phyloP scores from a whole-genome alignment of 2,113 vertebrate genomes.

The Cisticola juncidis region DNA sequence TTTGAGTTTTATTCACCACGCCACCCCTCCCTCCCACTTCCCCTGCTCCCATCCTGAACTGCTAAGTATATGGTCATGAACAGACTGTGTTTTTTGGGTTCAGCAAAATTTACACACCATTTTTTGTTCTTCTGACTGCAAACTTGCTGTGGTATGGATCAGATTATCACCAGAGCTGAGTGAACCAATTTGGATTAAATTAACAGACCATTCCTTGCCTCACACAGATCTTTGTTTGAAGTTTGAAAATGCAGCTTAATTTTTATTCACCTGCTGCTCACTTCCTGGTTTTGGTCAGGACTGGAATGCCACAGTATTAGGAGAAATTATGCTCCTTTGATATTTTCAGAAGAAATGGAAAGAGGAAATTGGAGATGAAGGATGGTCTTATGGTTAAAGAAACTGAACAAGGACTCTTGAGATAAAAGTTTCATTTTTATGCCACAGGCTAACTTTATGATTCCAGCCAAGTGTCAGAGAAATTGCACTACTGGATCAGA shows the following conservation, averaged over 20 bases:
- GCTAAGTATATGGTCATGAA: not conserved
- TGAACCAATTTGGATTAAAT: slow-evolving; percentile 52
- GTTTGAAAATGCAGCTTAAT: slow-evolving; percentile 51
- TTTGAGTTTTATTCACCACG: not conserved
- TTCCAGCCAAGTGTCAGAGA: slow-evolving; percentile 1
- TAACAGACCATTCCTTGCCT: slow-evolving; percentile 26
- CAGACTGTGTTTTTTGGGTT: not conserved
- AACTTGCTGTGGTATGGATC: slow-evolving; percentile 36
- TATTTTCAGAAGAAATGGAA: slow-evolving; percentile 55
- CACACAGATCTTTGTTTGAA: slow-evolving; percentile 47
- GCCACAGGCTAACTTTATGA: slow-evolving; percentile 28
- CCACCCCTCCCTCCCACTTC: not conserved
- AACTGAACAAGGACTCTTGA: slow-evolving; percentile 4
- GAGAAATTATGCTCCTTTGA: slow-evolving; percentile 52
- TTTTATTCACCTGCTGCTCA: slow-evolving; percentile 55
- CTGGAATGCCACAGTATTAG: slow-evolving; percentile 34
- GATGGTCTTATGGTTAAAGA: slow-evolving; percentile 36
- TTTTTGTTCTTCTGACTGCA: not conserved
- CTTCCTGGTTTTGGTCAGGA: slow-evolving; percentile 45
- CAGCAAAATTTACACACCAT: not conserved
- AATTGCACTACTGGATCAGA: not conserved
- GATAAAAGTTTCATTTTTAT: slow-evolving; percentile 44
- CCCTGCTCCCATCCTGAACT: not conserved
- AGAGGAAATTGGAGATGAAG: slow-evolving; percentile 51
- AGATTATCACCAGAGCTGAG: slow-evolving; percentile 38